Percentiles rank a stretch among this genome's conserved stretches.
These are phyloP conservation scores for Zootermopsis nevadensis DNA, from an alignment of 2,888 invertebrate genomes.

Conservation along the genomic window DNA sequence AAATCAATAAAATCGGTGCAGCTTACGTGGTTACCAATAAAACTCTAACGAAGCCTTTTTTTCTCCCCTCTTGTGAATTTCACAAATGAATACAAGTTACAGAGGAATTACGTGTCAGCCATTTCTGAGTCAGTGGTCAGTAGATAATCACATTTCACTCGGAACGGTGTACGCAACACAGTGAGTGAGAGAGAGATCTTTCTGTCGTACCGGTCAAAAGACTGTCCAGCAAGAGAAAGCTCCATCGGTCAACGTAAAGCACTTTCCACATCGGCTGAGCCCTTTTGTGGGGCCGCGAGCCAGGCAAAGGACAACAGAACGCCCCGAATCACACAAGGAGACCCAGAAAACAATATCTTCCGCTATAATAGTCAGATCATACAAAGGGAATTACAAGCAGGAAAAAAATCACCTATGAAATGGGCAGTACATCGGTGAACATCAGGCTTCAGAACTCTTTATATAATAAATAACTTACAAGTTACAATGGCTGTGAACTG, in stretches of 20 bases:
- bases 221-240: slow-evolving; percentile 10
- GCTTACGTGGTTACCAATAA: slow-evolving; percentile 43
- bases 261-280: slow-evolving; percentile 36
- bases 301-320: background rate
- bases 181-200: slow-evolving; percentile 17
- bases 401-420: slow-evolving; percentile 4
- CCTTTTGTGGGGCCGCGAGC: slow-evolving; percentile 26
- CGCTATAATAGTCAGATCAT: slow-evolving; percentile 44
- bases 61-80: slow-evolving; percentile 41
- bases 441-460: background rate
- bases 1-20: slow-evolving; percentile 39
- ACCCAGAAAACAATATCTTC: slow-evolving; percentile 45
- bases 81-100: slow-evolving; percentile 51
- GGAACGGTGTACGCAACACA: slow-evolving; percentile 19
- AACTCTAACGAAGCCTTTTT: slow-evolving; percentile 36
- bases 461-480: background rate
- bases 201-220: slow-evolving; percentile 45
- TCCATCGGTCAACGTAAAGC: slow-evolving; percentile 7
- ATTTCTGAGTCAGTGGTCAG: slow-evolving; percentile 51
- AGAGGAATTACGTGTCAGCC: slow-evolving; percentile 46
- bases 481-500: no score
- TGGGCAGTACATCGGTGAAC: background rate
- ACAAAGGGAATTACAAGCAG: slow-evolving; percentile 8
- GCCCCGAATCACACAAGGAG: slow-evolving; percentile 35
- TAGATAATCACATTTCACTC: slow-evolving; percentile 48